phyloP scores from a whole-genome alignment of 2,797 vertebrate species.

The Serranus cabrilla region DNA sequence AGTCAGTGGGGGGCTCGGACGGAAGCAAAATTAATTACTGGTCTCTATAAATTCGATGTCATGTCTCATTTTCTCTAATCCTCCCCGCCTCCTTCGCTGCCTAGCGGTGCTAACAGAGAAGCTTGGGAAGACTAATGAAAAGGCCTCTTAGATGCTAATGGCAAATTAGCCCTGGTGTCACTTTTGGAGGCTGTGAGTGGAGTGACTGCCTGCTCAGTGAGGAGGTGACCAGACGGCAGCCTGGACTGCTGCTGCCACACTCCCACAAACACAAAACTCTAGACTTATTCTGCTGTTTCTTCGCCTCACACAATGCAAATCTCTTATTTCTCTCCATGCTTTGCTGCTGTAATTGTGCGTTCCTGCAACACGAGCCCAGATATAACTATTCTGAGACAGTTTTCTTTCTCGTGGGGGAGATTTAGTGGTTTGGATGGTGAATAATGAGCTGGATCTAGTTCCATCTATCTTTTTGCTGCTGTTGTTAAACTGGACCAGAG shows the following conservation, averaged over 20 bases:
- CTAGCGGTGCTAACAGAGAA: slow-evolving; percentile 68
- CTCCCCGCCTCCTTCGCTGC: slow-evolving; percentile 73
- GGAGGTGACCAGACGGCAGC: slow-evolving; percentile 49
- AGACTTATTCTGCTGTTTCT: neutral
- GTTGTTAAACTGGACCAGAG: slow-evolving; percentile 66
- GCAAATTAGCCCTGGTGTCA: slow-evolving; percentile 81
- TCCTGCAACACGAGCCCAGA: slow-evolving; percentile 49
- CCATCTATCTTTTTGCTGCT: slow-evolving; percentile 43
- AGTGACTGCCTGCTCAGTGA: slow-evolving; percentile 55
- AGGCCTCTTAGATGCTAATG: slow-evolving; percentile 87
- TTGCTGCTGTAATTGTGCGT: slow-evolving; percentile 43
- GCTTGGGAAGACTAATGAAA: slow-evolving; percentile 82
- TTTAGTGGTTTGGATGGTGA: slow-evolving; percentile 72
- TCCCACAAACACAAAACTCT: neutral
- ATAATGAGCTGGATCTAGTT: slow-evolving; percentile 64
- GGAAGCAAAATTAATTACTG: slow-evolving; percentile 94
- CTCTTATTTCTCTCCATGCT: slow-evolving; percentile 23
- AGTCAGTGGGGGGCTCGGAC: slow-evolving; percentile 78
- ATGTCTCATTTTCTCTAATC: slow-evolving; percentile 93
- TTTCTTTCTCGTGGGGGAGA: slow-evolving; percentile 60
- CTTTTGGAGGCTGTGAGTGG: slow-evolving; percentile 72
- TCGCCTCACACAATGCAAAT: slow-evolving; percentile 24
- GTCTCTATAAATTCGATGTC: slow-evolving; percentile 92
- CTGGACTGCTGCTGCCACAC: slow-evolving; percentile 4
- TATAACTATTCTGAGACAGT: slow-evolving; percentile 55